Conservation (phyloP, 2,113 vertebrate genomes). For the Zosterops japonicus region DNA sequence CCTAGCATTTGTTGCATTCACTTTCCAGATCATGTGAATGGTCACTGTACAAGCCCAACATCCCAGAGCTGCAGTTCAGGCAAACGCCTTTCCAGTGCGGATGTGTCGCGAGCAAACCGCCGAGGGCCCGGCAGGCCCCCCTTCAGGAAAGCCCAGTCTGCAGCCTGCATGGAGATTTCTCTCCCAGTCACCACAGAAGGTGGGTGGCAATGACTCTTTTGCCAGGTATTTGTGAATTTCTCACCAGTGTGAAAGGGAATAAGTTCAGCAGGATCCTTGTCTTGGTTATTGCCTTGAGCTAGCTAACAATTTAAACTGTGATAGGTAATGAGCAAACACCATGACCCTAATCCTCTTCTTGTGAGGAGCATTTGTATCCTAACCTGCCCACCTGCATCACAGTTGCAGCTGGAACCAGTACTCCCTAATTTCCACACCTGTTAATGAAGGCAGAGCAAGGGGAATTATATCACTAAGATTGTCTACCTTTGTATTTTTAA, state of each 20-base stretch:
- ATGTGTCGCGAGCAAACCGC: constrained; percentile 89
- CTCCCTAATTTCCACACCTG: not conserved
- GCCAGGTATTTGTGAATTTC: not conserved
- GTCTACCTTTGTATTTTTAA: not conserved
- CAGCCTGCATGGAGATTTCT: constrained; percentile 99
- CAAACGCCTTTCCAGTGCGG: constrained; percentile 87
- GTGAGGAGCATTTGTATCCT: not conserved
- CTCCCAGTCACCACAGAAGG: constrained; percentile 97
- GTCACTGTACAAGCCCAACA: constrained; percentile 95
- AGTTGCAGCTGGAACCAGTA: not conserved
- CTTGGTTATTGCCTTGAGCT: not conserved
- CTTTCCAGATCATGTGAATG: constrained; percentile 96
- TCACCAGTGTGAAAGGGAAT: not conserved
- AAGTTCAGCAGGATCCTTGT: not conserved
- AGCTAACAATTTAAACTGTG: not conserved
- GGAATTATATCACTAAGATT: not conserved
- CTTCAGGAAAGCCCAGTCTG: constrained; percentile 98
- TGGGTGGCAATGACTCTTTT: constrained; percentile 75
- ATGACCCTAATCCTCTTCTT: not conserved
- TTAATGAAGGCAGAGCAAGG: not conserved
- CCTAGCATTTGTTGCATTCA: constrained; percentile 31
- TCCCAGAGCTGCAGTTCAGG: constrained; percentile 89
- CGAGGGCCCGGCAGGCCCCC: constrained; percentile 92
- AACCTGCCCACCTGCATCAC: not conserved
- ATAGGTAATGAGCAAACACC: not conserved